These are phyloP conservation scores for Cartodere bifasciata DNA, from an alignment of 2,888 invertebrate genomes.

Conservation along the genomic window DNA sequence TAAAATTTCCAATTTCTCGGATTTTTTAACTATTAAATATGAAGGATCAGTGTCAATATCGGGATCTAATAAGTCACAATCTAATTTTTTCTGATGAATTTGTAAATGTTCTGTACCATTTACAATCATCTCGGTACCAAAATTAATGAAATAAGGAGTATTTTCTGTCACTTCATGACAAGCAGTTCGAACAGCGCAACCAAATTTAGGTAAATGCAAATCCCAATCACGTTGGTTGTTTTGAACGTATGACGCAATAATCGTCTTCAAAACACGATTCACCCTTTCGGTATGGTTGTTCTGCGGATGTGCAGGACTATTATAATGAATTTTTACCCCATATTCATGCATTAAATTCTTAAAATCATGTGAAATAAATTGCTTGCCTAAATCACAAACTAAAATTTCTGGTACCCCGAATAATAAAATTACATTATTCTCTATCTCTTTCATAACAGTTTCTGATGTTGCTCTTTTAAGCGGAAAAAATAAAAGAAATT, in stretches of 20 bases:
- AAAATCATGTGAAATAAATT: slow-evolving; percentile 13
- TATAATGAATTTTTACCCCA: slow-evolving; percentile 9
- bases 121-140: slow-evolving; percentile 10
- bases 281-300: slow-evolving; percentile 19
- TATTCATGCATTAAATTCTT: slow-evolving; percentile 8
- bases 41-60: too few relatives aligned
- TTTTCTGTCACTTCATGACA: slow-evolving; percentile 11
- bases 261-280: slow-evolving; percentile 16
- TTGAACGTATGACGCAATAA: slow-evolving; percentile 16
- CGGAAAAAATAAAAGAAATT: slow-evolving; percentile 13
- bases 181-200: slow-evolving; percentile 16
- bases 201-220: slow-evolving; percentile 14
- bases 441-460: slow-evolving; percentile 9
- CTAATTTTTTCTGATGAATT: too few relatives aligned
- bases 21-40: too few relatives aligned
- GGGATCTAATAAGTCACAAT: too few relatives aligned
- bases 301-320: slow-evolving; percentile 17
- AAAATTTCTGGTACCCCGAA: slow-evolving; percentile 16
- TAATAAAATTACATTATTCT: slow-evolving; percentile 13
- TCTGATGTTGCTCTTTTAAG: slow-evolving; percentile 13
- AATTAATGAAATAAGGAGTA: slow-evolving; percentile 15
- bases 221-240: slow-evolving; percentile 18
- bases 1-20: too few relatives aligned
- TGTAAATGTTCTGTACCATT: slow-evolving; percentile 3
- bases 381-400: slow-evolving; percentile 18